phyloP scores from a whole-genome alignment of 2,113 vertebrate genomes.

The human region DNA sequence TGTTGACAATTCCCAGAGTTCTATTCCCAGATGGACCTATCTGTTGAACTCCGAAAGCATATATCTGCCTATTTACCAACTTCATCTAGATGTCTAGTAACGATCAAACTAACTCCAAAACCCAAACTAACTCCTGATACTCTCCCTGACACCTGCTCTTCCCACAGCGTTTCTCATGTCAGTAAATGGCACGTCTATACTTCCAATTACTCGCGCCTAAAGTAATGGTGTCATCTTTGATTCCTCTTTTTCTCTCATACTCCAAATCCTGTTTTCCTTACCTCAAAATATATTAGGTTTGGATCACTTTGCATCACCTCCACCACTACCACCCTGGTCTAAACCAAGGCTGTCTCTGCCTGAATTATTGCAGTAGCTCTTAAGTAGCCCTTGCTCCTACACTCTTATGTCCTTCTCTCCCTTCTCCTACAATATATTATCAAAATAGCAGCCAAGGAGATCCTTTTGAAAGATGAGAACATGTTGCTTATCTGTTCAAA shows the following conservation, averaged over 20 bases:
- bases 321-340: background rate
- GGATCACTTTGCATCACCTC: background rate
- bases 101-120: background rate
- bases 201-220: background rate
- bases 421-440: background rate
- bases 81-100: background rate
- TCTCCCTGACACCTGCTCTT: background rate
- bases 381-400: background rate
- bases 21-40: background rate
- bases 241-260: background rate
- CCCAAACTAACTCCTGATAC: background rate
- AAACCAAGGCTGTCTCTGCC: background rate
- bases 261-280: background rate
- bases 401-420: background rate
- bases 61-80: background rate
- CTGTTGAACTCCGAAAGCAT: background rate
- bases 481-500: background rate
- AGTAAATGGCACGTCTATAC: background rate
- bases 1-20: background rate
- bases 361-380: background rate
- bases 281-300: background rate
- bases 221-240: background rate
- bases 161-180: background rate
- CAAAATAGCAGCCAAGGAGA: background rate
- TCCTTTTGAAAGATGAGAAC: conserved; percentile 2